Conservation (phyloP, 2,888 invertebrate genomes). For the Hypsopygia costalis region DNA sequence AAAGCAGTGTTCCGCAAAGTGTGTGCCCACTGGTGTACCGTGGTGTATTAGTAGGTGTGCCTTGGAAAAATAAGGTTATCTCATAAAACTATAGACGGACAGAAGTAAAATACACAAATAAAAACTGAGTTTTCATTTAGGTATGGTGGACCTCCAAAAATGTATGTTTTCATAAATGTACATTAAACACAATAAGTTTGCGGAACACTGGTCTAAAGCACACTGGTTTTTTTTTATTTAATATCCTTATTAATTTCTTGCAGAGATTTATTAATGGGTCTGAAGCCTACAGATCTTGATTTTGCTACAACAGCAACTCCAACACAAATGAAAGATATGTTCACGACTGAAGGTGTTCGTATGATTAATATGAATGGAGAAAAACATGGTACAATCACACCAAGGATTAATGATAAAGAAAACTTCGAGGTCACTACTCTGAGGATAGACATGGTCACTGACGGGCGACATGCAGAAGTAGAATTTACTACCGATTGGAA, state of each 20-base stretch:
- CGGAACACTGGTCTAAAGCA: too few species aligned
- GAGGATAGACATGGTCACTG: constrained; percentile 93
- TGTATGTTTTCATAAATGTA: too few species aligned
- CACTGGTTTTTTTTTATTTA: too few species aligned
- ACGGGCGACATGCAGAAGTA: constrained; percentile 97
- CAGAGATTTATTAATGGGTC: constrained; percentile 89
- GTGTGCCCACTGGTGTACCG: too few species aligned
- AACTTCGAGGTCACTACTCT: constrained; percentile 97
- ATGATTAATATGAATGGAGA: constrained; percentile 96
- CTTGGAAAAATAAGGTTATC: too few species aligned
- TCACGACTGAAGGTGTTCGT: constrained; percentile 89
- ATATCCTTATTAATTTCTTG: constrained; percentile 19
- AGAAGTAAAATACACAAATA: too few species aligned
- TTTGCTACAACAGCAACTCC: constrained; percentile 99
- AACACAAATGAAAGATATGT: constrained; percentile 96
- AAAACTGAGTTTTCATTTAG: too few species aligned
- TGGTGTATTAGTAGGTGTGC: too few species aligned
- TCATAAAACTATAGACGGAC: too few species aligned
- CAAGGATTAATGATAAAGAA: constrained; percentile 95
- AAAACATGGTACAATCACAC: constrained; percentile 97
- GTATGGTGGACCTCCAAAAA: too few species aligned
- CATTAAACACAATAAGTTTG: too few species aligned
- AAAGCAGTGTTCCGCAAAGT: too few species aligned
- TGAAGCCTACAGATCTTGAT: constrained; percentile 94
- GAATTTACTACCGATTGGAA: constrained; percentile 96